phyloP scores from a whole-genome alignment of 1,140 invertebrate genomes.

The Drosophila biarmipes region DNA sequence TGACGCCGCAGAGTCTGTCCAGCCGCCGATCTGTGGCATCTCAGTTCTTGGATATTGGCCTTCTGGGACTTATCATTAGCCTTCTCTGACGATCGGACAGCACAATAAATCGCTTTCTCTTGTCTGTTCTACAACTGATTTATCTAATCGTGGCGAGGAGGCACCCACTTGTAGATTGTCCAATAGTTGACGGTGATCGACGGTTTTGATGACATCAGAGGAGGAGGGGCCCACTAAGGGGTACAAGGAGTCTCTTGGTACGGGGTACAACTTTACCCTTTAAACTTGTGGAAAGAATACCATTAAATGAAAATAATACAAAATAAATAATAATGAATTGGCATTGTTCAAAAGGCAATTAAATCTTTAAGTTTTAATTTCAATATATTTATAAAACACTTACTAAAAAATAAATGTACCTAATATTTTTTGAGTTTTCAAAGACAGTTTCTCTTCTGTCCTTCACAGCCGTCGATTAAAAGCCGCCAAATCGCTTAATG shows the following conservation, averaged over 20 bases:
- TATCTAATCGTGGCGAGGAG: slow-evolving; percentile 26
- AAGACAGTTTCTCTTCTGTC: background rate
- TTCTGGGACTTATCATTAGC: background rate
- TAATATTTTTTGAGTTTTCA: background rate
- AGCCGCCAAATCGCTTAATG: background rate
- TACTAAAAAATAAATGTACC: too few relatives aligned
- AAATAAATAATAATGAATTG: too few relatives aligned
- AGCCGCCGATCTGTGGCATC: background rate
- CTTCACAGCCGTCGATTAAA: background rate
- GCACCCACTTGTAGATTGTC: slow-evolving; percentile 20
- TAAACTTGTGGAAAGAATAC: background rate
- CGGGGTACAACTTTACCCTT: background rate
- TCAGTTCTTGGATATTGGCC: background rate
- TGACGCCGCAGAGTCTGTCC: background rate
- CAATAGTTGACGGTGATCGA: slow-evolving; percentile 24
- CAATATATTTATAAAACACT: too few relatives aligned
- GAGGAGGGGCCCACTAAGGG: background rate
- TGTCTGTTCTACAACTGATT: slow-evolving; percentile 23
- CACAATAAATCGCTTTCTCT: slow-evolving; percentile 25
- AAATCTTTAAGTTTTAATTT: too few relatives aligned
- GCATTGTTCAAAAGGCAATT: too few relatives aligned
- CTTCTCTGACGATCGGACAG: slow-evolving; percentile 4
- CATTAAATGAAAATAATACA: background rate
- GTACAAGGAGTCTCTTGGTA: background rate
- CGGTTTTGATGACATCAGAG: slow-evolving; percentile 21